Conservation (phyloP, 1,140 invertebrate species). For the Agrilus planipennis region DNA sequence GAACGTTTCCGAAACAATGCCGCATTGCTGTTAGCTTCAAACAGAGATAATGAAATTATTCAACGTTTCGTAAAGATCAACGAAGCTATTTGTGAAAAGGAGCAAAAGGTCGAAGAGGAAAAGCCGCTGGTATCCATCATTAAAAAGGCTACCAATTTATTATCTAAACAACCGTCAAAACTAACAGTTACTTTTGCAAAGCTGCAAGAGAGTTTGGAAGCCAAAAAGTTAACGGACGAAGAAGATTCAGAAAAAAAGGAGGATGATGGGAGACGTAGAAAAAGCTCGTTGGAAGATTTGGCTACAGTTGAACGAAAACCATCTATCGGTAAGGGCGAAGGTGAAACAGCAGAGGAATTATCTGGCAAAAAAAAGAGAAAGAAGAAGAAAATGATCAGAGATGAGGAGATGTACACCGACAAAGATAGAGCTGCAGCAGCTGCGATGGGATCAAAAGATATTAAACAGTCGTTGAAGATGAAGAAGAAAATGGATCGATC, state of each 20-base stretch:
- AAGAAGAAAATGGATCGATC: constrained; percentile 68
- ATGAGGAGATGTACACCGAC: constrained; percentile 73
- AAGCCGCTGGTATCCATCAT: constrained; percentile 12
- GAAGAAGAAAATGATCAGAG: constrained; percentile 37
- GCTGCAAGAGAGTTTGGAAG: constrained; percentile 14
- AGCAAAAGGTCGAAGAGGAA: constrained; percentile 41
- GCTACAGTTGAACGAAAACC: constrained; percentile 4
- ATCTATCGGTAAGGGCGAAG: constrained; percentile 1
- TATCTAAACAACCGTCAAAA: constrained; percentile 7
- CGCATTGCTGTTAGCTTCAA: too few species aligned
- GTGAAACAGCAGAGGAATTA: constrained; percentile 31
- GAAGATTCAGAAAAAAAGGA: constrained; percentile 6
- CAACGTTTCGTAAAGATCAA: constrained; percentile 62
- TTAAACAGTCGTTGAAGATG: constrained; percentile 69
- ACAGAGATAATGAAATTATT: constrained; percentile 56
- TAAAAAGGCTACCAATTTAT: not conserved
- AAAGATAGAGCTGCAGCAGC: constrained; percentile 82
- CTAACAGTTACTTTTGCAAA: constrained; percentile 13
- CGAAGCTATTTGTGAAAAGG: constrained; percentile 37
- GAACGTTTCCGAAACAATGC: too few species aligned
- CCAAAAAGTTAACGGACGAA: constrained; percentile 15
- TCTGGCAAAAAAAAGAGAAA: constrained; percentile 40
- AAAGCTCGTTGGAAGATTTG: constrained; percentile 1
- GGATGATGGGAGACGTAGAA: constrained; percentile 7
- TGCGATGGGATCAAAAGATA: constrained; percentile 66